Evolutionary conservation across 2,888 invertebrate species (phyloP).

Genomic region (Sthenelais limicola): DNA sequence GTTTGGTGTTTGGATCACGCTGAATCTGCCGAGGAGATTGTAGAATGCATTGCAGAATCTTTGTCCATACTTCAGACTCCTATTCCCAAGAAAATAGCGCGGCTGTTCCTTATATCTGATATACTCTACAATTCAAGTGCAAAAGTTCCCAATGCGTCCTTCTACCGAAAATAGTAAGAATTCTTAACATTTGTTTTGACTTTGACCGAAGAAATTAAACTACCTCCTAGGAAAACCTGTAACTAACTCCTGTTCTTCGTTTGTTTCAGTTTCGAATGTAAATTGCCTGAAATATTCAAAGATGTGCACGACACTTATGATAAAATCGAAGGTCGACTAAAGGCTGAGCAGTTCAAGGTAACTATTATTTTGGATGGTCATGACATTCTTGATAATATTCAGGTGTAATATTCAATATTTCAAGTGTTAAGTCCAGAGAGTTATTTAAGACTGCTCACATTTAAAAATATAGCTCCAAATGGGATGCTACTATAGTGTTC

Average conservation of each 20-base stretch:
- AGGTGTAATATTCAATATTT: too few species aligned
- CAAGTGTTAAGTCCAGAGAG: too few species aligned
- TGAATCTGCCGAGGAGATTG: slow-evolving; percentile 96
- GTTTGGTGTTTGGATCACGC: slow-evolving; percentile 99
- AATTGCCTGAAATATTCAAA: slow-evolving; percentile 84
- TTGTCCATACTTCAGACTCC: slow-evolving; percentile 84
- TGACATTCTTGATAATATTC: too few species aligned
- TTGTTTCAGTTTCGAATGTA: slow-evolving; percentile 83
- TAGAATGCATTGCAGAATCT: slow-evolving; percentile 91
- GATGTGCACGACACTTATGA: slow-evolving; percentile 82
- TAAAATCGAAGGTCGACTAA: slow-evolving; percentile 85
- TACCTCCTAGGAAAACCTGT: not conserved
- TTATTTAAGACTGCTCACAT: too few species aligned
- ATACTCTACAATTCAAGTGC: slow-evolving; percentile 97
- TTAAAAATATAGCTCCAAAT: too few species aligned
- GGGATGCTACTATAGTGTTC: too few species aligned
- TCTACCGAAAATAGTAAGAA: slow-evolving; percentile 78
- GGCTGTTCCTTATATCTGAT: slow-evolving; percentile 96
- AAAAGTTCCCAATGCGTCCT: slow-evolving; percentile 95
- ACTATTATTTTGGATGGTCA: too few species aligned
- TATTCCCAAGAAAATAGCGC: slow-evolving; percentile 89
- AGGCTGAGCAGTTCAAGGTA: slow-evolving; percentile 95
- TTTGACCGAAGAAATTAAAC: not conserved
- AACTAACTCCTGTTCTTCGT: not conserved
- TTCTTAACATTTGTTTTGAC: slow-evolving; percentile 32